Evolutionary conservation across 2,113 vertebrate species (phyloP).

Genomic region (Tiliqua scincoides): DNA sequence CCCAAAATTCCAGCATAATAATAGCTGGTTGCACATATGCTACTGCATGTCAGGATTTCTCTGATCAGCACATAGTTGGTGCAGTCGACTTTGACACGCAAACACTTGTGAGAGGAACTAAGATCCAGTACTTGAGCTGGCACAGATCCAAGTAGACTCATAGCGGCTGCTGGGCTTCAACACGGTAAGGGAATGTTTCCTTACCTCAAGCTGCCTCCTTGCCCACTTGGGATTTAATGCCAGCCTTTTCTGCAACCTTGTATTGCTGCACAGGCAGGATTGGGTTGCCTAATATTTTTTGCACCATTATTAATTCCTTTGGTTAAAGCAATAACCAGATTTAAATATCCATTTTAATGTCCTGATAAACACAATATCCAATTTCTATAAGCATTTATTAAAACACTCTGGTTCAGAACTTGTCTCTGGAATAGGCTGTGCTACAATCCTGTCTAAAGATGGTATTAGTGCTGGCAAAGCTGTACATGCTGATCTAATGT

Average conservation of each 20-base stretch:
- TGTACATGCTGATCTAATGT: not conserved
- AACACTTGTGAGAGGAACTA: not conserved
- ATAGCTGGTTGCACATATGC: not conserved
- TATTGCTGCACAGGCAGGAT: too few relatives aligned
- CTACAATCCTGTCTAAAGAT: not conserved
- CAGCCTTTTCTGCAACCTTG: too few relatives aligned
- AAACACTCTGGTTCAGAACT: slow-evolving; percentile 34
- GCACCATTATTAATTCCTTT: slow-evolving; percentile 23
- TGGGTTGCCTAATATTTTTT: too few relatives aligned
- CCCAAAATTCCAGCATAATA: not conserved
- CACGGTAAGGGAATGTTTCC: too few relatives aligned
- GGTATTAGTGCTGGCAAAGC: not conserved
- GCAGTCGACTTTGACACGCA: not conserved
- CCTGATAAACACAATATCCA: not conserved
- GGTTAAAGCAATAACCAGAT: slow-evolving; percentile 44
- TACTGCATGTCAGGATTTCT: not conserved
- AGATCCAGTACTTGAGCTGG: too few relatives aligned
- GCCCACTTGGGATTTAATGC: too few relatives aligned
- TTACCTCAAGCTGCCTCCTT: too few relatives aligned
- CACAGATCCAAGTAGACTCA: too few relatives aligned
- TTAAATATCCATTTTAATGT: slow-evolving; percentile 13
- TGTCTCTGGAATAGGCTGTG: not conserved
- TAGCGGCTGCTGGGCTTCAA: too few relatives aligned
- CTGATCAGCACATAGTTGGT: not conserved
- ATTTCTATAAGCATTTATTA: slow-evolving; percentile 2